Conservation (phyloP, 2,113 vertebrate species). For the Oryzias woworae region DNA sequence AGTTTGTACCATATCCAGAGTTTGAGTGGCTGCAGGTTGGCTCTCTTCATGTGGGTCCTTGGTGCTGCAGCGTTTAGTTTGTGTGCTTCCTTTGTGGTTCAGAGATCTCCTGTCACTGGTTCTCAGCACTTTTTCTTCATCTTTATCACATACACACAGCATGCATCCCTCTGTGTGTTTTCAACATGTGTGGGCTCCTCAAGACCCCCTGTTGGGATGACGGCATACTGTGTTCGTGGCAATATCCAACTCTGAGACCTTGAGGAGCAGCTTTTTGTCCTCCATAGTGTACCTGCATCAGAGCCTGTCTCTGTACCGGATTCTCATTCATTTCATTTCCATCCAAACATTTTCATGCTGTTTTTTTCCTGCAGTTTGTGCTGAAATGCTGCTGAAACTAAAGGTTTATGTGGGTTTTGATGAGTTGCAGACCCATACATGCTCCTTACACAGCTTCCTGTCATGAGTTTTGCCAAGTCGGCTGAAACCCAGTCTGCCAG, state of each 20-base stretch:
- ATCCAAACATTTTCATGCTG: too few relatives aligned
- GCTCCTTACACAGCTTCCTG: slow-evolving; percentile 56
- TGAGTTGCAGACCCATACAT: slow-evolving; percentile 20
- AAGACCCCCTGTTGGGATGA: slow-evolving; percentile 29
- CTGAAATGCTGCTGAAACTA: too few relatives aligned
- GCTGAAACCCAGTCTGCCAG: slow-evolving; percentile 73
- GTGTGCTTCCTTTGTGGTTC: background rate
- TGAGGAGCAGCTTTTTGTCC: slow-evolving; percentile 13
- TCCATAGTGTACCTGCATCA: background rate
- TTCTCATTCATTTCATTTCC: too few relatives aligned
- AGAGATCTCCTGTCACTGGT: too few relatives aligned
- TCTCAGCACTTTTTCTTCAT: background rate
- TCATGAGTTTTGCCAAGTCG: slow-evolving; percentile 63
- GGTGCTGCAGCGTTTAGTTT: slow-evolving; percentile 15
- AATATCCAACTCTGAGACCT: slow-evolving; percentile 47
- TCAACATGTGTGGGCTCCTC: slow-evolving; percentile 31
- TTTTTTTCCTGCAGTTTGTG: too few relatives aligned
- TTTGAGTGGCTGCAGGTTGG: slow-evolving; percentile 26
- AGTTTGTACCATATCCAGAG: too few relatives aligned
- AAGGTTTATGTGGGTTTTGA: too few relatives aligned
- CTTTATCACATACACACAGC: slow-evolving; percentile 28
- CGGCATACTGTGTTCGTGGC: slow-evolving; percentile 33
- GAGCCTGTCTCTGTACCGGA: too few relatives aligned
- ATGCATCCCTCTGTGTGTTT: slow-evolving; percentile 13
- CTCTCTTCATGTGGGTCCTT: slow-evolving; percentile 19